Evolutionary conservation across 2,797 vertebrate species (phyloP).

Genomic region (Sarcoramphus papa): DNA sequence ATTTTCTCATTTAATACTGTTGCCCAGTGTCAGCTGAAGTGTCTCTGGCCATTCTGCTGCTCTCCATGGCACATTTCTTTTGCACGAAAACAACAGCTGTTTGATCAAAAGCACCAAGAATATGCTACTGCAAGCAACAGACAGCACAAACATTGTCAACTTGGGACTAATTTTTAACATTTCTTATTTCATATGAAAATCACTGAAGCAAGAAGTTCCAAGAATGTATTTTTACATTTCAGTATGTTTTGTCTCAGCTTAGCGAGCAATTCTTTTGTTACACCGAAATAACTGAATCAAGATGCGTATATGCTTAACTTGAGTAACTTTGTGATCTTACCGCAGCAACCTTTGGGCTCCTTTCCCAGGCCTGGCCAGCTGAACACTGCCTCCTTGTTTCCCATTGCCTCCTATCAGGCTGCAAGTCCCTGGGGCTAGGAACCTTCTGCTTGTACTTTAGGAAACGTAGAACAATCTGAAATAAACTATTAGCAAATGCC

Average conservation of each 20-base stretch:
- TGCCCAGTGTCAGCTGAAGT: not conserved
- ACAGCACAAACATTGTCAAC: not conserved
- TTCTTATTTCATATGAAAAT: not conserved
- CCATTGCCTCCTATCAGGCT: not conserved
- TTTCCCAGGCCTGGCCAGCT: not conserved
- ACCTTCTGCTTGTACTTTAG: not conserved
- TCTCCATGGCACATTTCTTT: not conserved
- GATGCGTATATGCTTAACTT: not conserved
- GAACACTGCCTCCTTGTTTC: not conserved
- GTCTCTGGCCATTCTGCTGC: not conserved
- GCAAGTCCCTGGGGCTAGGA: not conserved
- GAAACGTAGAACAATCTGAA: not conserved
- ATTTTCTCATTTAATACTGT: not conserved
- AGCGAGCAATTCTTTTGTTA: not conserved
- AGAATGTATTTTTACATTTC: not conserved
- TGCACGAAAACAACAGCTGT: not conserved
- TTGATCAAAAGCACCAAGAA: not conserved
- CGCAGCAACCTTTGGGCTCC: not conserved
- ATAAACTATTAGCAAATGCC: not conserved
- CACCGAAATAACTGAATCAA: not conserved
- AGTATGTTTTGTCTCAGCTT: not conserved
- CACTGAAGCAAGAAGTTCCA: not conserved
- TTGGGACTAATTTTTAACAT: not conserved
- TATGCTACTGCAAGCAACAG: not conserved
- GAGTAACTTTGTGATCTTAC: not conserved